Evolutionary conservation across 2,888 invertebrate species (phyloP).

Genomic region (Spilarctia lutea): DNA sequence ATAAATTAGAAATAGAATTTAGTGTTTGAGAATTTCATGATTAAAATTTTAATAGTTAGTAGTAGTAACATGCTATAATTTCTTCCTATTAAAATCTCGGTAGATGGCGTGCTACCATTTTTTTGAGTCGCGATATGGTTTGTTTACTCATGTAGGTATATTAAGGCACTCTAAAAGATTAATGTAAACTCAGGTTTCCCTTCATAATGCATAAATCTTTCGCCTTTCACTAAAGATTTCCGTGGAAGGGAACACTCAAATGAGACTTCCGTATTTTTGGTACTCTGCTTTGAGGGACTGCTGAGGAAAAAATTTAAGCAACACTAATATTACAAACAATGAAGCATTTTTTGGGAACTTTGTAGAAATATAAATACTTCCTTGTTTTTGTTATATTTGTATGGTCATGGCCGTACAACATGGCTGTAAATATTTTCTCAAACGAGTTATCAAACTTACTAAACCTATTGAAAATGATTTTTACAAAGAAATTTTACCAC

Average conservation of each 20-base stretch:
- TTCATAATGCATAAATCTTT: slow-evolving; percentile 91
- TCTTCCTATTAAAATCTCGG: background rate
- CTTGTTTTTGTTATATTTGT: too few relatives aligned
- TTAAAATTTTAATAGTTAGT: background rate
- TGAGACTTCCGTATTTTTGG: slow-evolving; percentile 84
- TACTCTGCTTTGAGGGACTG: background rate
- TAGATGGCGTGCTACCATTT: background rate
- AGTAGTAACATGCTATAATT: background rate
- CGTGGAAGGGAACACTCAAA: slow-evolving; percentile 91
- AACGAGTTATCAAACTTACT: too few relatives aligned
- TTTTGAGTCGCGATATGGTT: background rate
- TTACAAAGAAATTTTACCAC: too few relatives aligned
- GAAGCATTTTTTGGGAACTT: too few relatives aligned
- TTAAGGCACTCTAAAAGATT: background rate
- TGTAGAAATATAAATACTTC: too few relatives aligned
- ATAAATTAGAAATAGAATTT: slow-evolving; percentile 16
- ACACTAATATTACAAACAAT: too few relatives aligned
- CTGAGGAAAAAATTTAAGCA: too few relatives aligned
- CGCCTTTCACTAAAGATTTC: slow-evolving; percentile 93
- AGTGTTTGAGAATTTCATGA: background rate
- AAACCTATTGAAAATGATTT: too few relatives aligned
- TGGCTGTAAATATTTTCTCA: too few relatives aligned
- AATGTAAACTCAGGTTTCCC: slow-evolving; percentile 86
- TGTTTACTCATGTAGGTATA: background rate
- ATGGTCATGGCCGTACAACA: background rate